Evolutionary conservation across 2,888 invertebrate genomes (phyloP), one percentile per base, ranked within the genome.

Genomic region (Chaetoderma sp.): DNA sequence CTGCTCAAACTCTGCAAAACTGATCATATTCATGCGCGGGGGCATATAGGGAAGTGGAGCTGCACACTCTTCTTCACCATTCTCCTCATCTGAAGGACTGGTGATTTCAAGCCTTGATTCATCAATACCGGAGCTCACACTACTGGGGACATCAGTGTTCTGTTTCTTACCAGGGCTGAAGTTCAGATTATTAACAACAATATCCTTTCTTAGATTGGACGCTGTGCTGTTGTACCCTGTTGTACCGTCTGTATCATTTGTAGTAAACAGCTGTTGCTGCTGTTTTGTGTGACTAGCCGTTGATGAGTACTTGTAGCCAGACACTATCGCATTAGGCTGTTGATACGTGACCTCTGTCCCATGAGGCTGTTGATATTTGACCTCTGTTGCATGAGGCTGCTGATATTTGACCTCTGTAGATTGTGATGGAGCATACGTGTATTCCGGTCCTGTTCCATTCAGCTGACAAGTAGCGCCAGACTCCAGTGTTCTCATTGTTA

Each of bases 21-120:
- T 70, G 68, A 72, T 70, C 0, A 70, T 64, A 16, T 72, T 70
- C 8, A 72, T 59, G 27, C 66, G 55, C 27, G 70, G 57, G 8
- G 67, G 61, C 28, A 55, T 21, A 13, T 21, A 60, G 18, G 67
- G 65, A 6, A 62, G 33, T 3, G 71, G 63, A 13, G 62, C 61
- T 33, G 71, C 70, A 27, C 70, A 72, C 28, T 76, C 72, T 28
- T 72, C 72, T 32, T 76, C 73, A 36, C 71, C 73, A 60, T 72
- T 71, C 36, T 74, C 75, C 33, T 74, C 75, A 30, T 76, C 75
- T 0, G 73, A 73, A 0, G 75, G 72, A 62, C 71, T 72, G 28
- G 68, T 72, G 25, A 73, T 63, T 16, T 71, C 61, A 52, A 71
- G 65, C 52, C 68, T 70, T 60, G 52, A 56, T 30, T 52, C 52